These are phyloP conservation scores for Baccha elongata DNA, from an alignment of 2,888 invertebrate genomes.

Conservation along the genomic window DNA sequence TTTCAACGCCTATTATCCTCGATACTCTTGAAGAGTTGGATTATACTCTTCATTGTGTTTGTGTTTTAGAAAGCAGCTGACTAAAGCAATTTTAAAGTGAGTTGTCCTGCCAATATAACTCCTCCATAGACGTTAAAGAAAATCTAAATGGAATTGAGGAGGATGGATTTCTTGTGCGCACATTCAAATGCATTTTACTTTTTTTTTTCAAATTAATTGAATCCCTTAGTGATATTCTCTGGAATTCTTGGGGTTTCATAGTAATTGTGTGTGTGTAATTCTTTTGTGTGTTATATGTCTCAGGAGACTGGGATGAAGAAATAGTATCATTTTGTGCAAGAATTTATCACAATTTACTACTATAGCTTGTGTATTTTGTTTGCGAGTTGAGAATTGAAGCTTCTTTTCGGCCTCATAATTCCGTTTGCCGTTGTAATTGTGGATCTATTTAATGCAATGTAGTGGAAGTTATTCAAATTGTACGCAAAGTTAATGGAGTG, in stretches of 20 bases:
- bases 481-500: conserved; percentile 41
- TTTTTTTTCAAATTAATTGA: conserved; percentile 46
- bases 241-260: conserved; percentile 18
- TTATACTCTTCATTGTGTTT: conserved; percentile 47
- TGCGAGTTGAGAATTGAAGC: conserved; percentile 1
- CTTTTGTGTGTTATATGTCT: not conserved
- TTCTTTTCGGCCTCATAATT: not conserved
- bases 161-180: conserved; percentile 26
- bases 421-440: not conserved
- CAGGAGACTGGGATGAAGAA: not conserved
- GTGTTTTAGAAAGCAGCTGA: conserved; percentile 11
- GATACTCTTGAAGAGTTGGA: conserved; percentile 42
- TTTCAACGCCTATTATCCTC: conserved; percentile 49
- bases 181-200: conserved; percentile 38
- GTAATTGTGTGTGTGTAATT: conserved; percentile 20
- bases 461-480: conserved; percentile 46
- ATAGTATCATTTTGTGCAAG: not conserved
- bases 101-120: conserved; percentile 16
- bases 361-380: not conserved
- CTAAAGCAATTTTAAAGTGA: conserved; percentile 21
- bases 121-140: not conserved
- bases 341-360: conserved; percentile 8
- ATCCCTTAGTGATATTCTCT: conserved; percentile 25
- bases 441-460: conserved; percentile 41
- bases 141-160: conserved; percentile 2